phyloP scores from a whole-genome alignment of 2,113 vertebrate species.

The Peromyscus maniculatus region DNA sequence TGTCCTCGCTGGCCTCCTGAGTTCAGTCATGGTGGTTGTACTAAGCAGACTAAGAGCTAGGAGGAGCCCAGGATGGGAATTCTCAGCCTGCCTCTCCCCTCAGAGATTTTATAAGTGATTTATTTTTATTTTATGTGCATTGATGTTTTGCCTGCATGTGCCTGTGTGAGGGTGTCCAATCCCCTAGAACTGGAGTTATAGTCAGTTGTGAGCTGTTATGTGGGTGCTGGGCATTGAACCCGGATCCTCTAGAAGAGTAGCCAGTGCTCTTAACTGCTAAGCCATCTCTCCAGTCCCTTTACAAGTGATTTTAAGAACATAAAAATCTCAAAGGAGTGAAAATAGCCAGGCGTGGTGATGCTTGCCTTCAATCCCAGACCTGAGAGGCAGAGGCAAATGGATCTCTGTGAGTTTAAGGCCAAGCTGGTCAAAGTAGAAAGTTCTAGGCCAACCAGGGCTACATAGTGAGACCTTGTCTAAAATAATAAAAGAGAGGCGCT shows the following conservation, averaged over 20 bases:
- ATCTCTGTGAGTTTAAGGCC: not conserved
- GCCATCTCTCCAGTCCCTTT: no score
- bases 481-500: not conserved
- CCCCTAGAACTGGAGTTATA: not conserved
- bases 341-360: not conserved
- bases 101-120: not conserved
- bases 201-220: not conserved
- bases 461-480: not conserved
- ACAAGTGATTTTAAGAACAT: no score
- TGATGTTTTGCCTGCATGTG: not conserved
- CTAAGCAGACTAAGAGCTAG: not conserved
- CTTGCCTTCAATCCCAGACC: not conserved
- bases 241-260: not conserved
- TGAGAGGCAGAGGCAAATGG: not conserved
- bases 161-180: not conserved
- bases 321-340: not conserved
- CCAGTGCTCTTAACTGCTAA: not conserved
- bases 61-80: not conserved
- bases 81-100: not conserved
- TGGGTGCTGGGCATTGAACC: not conserved
- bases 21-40: not conserved
- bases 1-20: conserved; percentile 34
- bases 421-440: not conserved
- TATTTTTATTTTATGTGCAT: not conserved
- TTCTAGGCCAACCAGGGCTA: not conserved